Percentiles rank a stretch among this genome's conserved stretches.
These are phyloP conservation scores for Ceyx cyanopectus DNA, from an alignment of 2,113 vertebrate species.

Conservation along the genomic window DNA sequence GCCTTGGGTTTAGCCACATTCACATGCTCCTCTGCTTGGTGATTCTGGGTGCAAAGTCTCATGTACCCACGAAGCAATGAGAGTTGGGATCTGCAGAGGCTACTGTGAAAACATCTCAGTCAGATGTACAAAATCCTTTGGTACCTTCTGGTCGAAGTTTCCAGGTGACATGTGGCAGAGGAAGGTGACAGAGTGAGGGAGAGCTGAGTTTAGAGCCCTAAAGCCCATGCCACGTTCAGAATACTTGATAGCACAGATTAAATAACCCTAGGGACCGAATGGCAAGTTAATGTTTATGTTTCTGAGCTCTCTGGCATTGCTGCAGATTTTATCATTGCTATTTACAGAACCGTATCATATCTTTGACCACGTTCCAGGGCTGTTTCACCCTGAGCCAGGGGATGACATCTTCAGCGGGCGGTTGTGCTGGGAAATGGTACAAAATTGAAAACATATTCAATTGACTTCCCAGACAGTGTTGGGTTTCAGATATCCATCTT, in stretches of 20 bases:
- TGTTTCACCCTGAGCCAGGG: neutral
- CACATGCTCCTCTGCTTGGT: neutral
- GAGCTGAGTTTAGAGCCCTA: neutral
- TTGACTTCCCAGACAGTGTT: neutral
- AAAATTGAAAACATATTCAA: neutral
- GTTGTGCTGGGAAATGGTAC: neutral
- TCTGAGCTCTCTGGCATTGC: neutral
- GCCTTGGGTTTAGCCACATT: neutral
- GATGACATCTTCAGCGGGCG: neutral
- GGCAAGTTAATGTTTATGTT: neutral
- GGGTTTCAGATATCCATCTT: neutral
- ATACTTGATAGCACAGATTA: accelerated
- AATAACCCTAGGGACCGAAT: neutral
- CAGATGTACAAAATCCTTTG: neutral
- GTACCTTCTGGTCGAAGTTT: neutral
- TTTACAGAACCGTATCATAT: neutral
- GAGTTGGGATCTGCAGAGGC: neutral
- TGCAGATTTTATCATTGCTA: neutral
- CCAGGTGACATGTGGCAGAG: neutral
- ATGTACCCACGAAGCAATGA: neutral
- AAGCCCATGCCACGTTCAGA: accelerated
- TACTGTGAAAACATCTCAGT: neutral
- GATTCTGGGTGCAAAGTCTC: neutral
- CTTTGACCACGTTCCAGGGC: neutral
- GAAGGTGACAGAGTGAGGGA: neutral